phyloP scores from a whole-genome alignment of 2,113 vertebrate species.

The Silurus asotus region DNA sequence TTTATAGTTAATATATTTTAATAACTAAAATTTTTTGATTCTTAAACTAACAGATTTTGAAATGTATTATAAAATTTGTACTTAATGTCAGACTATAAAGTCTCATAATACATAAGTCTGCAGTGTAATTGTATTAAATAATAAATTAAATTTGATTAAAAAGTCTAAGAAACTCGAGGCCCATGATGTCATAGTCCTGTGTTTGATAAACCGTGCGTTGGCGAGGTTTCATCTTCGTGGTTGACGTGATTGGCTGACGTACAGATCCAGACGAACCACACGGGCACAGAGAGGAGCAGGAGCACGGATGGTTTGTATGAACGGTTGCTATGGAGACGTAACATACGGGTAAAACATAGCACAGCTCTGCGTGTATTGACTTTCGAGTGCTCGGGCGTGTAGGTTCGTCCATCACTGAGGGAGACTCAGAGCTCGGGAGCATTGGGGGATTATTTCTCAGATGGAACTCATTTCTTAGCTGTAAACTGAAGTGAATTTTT shows the following conservation, averaged over 20 bases:
- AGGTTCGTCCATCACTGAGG: not conserved
- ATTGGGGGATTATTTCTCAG: not conserved
- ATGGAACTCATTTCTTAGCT: not conserved
- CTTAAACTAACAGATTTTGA: not conserved
- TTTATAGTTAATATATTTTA: not conserved
- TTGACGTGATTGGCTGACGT: conserved; percentile 14
- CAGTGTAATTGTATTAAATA: not conserved
- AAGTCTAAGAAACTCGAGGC: not conserved
- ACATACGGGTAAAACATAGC: conserved; percentile 28
- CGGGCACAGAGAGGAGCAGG: not conserved
- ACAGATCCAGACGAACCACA: not conserved
- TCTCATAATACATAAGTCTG: not conserved
- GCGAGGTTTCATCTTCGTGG: not conserved
- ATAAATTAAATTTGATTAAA: not conserved
- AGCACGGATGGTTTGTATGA: conserved; percentile 17
- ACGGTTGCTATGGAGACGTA: conserved; percentile 34
- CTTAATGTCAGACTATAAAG: not conserved
- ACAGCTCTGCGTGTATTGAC: conserved; percentile 6
- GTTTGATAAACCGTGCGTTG: not conserved
- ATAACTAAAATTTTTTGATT: not conserved
- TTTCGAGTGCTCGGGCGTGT: conserved; percentile 2
- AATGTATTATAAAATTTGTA: not conserved
- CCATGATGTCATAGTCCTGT: not conserved
- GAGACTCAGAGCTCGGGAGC: not conserved
- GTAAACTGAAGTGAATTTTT: not conserved